A percentile compares a stretch with the other conserved stretches of the same genome.
Evolutionary conservation across 2,888 invertebrate genomes (phyloP).

Genomic region (Apotomis turbidana): DNA sequence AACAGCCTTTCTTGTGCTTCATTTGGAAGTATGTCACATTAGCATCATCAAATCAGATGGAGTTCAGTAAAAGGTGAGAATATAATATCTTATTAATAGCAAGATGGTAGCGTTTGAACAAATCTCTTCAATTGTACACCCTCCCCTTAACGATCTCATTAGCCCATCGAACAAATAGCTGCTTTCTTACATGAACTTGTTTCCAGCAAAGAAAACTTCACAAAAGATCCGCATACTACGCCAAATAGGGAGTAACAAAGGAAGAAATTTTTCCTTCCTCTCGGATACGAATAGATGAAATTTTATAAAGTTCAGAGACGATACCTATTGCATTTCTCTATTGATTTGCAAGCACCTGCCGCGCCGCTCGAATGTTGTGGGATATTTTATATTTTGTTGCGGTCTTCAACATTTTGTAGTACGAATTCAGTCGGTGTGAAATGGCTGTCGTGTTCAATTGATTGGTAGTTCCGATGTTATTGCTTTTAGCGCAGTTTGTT

Average conservation of each 20-base stretch:
- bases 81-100: conserved; percentile 15
- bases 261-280: conserved; percentile 48
- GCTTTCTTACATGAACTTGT: conserved; percentile 47
- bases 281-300: conserved; percentile 40
- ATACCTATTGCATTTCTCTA: conserved; percentile 53
- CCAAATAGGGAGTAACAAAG: conserved; percentile 49
- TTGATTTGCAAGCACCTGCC: conserved; percentile 35
- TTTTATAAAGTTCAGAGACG: conserved; percentile 41
- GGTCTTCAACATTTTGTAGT: conserved; percentile 25
- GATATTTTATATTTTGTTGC: conserved; percentile 30
- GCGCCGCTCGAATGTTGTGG: conserved; percentile 9
- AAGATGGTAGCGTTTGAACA: conserved; percentile 35
- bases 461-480: not conserved
- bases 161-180: conserved; percentile 49
- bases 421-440: not conserved
- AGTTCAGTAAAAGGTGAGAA: not conserved
- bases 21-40: too few species aligned
- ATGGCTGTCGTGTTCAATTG: not conserved
- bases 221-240: conserved; percentile 51
- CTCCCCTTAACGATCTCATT: conserved; percentile 59
- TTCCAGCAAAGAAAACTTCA: conserved; percentile 44
- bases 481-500: not conserved
- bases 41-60: too few species aligned
- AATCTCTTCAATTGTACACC: conserved; percentile 54
- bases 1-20: too few species aligned